Evolutionary conservation across 2,797 vertebrate genomes (phyloP).

Genomic region (Fistularia commersonii): DNA sequence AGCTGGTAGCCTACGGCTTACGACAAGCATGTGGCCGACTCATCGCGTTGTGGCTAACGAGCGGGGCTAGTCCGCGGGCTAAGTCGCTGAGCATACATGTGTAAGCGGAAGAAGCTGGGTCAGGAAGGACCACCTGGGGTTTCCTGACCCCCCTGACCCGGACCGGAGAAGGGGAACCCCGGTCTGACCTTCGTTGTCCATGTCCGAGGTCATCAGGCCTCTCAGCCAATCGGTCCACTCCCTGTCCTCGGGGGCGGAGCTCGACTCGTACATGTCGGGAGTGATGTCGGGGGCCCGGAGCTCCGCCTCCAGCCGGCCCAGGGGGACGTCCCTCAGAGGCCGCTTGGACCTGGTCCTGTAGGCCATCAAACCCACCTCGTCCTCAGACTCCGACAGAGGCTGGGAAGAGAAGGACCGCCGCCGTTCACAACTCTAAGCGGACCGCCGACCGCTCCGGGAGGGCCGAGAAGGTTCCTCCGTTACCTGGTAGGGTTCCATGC

Average conservation of each 20-base stretch:
- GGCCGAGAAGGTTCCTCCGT: too few species aligned
- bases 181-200: conserved; percentile 82
- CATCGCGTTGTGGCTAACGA: too few species aligned
- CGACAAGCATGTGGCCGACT: too few species aligned
- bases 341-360: conserved; percentile 90
- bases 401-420: background rate
- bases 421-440: too few species aligned
- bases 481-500: conserved; percentile 87
- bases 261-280: conserved; percentile 89
- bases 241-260: conserved; percentile 82
- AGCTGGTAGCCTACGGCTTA: too few species aligned
- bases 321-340: conserved; percentile 84
- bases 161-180: background rate
- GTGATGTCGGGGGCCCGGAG: conserved; percentile 91
- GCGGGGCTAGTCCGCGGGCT: too few species aligned
- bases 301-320: conserved; percentile 90
- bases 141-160: too few species aligned
- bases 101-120: too few species aligned
- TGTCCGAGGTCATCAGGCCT: conserved; percentile 86
- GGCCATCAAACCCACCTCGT: conserved; percentile 82
- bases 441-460: too few species aligned
- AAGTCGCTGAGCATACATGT: too few species aligned
- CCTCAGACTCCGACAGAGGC: conserved; percentile 39
- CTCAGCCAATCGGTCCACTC: conserved; percentile 93
- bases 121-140: too few species aligned